Percentiles rank a stretch among this genome's conserved stretches.
These are phyloP conservation scores for Anoncus sp. DNA, from an alignment of 2,888 invertebrate species.

Conservation along the genomic window DNA sequence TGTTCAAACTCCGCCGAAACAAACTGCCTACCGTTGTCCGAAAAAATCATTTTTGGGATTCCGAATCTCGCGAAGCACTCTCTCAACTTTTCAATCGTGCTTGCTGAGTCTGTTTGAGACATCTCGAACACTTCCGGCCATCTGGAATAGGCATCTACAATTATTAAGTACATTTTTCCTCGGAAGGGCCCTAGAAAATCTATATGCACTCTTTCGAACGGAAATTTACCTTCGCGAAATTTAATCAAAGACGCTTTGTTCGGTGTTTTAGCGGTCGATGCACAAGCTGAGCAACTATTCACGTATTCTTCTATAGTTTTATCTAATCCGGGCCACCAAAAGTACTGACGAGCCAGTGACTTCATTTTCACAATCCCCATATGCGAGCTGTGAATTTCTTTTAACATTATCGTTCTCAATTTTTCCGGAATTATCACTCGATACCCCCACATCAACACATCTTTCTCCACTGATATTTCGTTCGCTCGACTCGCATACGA, in stretches of 20 bases:
- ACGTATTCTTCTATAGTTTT: conserved; percentile 46
- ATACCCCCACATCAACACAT: conserved; percentile 57
- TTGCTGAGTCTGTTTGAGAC: conserved; percentile 11
- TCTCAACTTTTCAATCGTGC: conserved; percentile 57
- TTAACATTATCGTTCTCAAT: conserved; percentile 17
- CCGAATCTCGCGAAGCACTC: conserved; percentile 61
- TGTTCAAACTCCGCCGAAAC: conserved; percentile 39
- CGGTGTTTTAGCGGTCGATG: neutral
- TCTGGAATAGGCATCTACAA: conserved; percentile 26
- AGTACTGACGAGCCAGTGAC: conserved; percentile 32
- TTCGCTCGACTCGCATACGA: conserved; percentile 29
- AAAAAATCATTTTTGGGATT: conserved; percentile 56
- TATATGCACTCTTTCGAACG: conserved; percentile 53
- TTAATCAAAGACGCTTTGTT: conserved; percentile 31
- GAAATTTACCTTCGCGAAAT: conserved; percentile 11
- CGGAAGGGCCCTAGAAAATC: conserved; percentile 55
- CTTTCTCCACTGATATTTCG: conserved; percentile 22
- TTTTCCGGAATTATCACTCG: conserved; percentile 21
- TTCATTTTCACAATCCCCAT: conserved; percentile 12
- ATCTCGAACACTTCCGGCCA: conserved; percentile 60
- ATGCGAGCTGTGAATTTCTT: conserved; percentile 52
- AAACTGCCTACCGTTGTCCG: conserved; percentile 61
- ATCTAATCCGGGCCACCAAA: conserved; percentile 21
- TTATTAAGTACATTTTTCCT: conserved; percentile 26
- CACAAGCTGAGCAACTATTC: conserved; percentile 25